A percentile compares a stretch with the other conserved stretches of the same genome.
phyloP scores from a whole-genome alignment of 1,140 invertebrate species.

The Sycophila sp. region DNA sequence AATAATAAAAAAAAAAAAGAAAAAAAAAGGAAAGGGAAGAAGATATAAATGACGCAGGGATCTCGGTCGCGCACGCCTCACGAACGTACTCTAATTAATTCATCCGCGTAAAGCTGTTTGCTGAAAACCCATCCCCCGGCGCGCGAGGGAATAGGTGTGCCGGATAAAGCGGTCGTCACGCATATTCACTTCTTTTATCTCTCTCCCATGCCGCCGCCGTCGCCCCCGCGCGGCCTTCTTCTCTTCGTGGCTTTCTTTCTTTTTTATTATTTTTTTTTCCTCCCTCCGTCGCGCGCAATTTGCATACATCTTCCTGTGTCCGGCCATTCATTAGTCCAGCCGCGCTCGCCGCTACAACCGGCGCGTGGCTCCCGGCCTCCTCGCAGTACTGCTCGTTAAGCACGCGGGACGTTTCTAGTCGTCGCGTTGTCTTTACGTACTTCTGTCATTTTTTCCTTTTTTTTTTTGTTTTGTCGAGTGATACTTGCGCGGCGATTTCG shows the following conservation, averaged over 20 bases:
- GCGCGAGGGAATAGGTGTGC: constrained; percentile 16
- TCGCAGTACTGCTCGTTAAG: too few species aligned
- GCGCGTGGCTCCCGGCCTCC: too few species aligned
- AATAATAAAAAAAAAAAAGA: neutral
- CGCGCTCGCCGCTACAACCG: too few species aligned
- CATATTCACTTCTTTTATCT: constrained; percentile 4
- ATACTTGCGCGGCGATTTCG: too few species aligned
- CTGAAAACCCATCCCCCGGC: constrained; percentile 10
- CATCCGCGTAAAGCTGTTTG: constrained; percentile 4
- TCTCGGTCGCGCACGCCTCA: neutral
- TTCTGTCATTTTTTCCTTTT: neutral
- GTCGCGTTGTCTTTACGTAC: neutral
- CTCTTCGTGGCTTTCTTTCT: neutral
- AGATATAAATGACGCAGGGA: too few species aligned
- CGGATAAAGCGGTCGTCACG: constrained; percentile 17
- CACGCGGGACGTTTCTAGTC: too few species aligned
- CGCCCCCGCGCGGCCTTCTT: too few species aligned
- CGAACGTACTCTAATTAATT: constrained; percentile 40
- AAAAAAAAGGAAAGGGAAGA: too few species aligned
- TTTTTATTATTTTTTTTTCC: too few species aligned
- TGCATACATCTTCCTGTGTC: too few species aligned
- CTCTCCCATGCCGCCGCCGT: too few species aligned
- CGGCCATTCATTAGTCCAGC: neutral
- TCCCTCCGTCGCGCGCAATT: neutral
- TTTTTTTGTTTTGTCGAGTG: too few species aligned